phyloP scores from a whole-genome alignment of 2,797 vertebrate species.

The Rhinoraja longicauda region DNA sequence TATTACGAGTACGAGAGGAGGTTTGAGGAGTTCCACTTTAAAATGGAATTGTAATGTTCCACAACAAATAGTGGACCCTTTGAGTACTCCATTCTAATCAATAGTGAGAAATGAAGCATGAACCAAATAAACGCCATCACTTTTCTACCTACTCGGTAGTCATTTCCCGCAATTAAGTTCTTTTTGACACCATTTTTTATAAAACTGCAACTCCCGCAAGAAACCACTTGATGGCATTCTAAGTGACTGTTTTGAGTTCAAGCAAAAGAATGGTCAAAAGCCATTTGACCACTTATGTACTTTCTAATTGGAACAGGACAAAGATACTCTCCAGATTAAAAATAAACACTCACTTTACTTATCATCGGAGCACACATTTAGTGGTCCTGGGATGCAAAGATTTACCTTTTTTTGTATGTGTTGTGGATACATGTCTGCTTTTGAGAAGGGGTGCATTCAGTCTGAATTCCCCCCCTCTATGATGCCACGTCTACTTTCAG shows the following conservation, averaged over 20 bases:
- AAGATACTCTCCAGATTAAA: background rate
- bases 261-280: background rate
- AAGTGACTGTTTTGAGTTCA: constrained; percentile 1
- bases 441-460: background rate
- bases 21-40: background rate
- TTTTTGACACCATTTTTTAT: background rate
- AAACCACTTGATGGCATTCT: constrained; percentile 32
- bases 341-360: background rate
- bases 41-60: background rate
- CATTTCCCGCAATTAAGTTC: background rate
- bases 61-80: background rate
- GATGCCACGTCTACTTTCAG: background rate
- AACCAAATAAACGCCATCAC: background rate
- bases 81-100: background rate
- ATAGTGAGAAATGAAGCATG: background rate
- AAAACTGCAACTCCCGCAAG: background rate
- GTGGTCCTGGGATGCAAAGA: background rate
- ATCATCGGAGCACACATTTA: background rate
- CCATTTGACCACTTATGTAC: background rate
- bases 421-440: background rate
- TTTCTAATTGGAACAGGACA: background rate
- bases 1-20: background rate
- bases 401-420: background rate
- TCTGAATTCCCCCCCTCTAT: no score
- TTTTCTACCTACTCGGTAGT: background rate